Conservation (phyloP, 2,797 vertebrate species). For the Pteronotus mesoamericanus region DNA sequence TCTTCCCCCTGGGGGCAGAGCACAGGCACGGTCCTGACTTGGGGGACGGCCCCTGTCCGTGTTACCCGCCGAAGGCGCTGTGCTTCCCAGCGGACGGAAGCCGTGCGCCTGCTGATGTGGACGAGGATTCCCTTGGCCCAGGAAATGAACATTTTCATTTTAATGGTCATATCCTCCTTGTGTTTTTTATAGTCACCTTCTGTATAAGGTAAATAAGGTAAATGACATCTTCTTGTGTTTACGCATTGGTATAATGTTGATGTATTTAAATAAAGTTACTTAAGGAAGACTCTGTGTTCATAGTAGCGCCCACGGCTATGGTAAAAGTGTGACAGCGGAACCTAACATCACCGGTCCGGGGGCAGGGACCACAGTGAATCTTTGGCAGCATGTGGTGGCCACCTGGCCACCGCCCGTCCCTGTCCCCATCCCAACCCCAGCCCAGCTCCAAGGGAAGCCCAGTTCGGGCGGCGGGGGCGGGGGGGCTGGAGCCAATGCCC, state of each 20-base stretch:
- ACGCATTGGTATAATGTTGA: background rate
- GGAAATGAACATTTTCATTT: background rate
- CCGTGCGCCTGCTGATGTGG: accelerated
- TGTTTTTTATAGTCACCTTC: background rate
- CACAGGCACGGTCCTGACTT: background rate
- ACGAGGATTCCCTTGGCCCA: accelerated
- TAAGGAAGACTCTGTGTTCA: background rate
- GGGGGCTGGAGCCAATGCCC: accelerated
- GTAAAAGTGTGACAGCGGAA: background rate
- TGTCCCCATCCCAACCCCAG: background rate
- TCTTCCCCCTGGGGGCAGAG: background rate
- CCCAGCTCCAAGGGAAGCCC: background rate
- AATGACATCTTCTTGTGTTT: background rate
- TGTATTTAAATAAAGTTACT: background rate
- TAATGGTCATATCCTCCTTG: background rate
- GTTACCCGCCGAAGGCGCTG: accelerated
- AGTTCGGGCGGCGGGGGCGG: background rate
- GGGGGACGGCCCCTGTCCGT: accelerated
- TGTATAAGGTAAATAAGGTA: background rate
- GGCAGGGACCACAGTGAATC: background rate
- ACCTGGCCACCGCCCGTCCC: background rate
- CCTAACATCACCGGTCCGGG: background rate
- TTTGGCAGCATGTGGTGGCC: background rate
- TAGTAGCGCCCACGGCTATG: accelerated
- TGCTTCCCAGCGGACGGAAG: accelerated